A percentile compares a stretch with the other conserved stretches of the same genome.
Evolutionary conservation across 2,797 vertebrate genomes (phyloP).

Genomic region (Centroberyx gerrardi): DNA sequence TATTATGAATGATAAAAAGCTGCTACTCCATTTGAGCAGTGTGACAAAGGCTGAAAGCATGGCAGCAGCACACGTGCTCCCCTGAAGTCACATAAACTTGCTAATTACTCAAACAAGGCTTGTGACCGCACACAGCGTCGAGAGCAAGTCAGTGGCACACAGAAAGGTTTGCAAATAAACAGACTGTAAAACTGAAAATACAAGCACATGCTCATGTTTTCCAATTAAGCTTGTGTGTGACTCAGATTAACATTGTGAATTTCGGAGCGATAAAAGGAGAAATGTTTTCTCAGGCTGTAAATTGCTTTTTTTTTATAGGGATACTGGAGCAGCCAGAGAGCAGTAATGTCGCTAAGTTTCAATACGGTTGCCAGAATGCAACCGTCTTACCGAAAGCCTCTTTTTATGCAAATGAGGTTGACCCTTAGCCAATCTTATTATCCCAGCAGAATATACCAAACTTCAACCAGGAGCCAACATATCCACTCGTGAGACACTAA

Average conservation of each 20-base stretch:
- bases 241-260: constrained; percentile 63
- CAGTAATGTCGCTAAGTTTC: constrained; percentile 42
- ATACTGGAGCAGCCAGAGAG: constrained; percentile 23
- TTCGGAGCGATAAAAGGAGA: constrained; percentile 48
- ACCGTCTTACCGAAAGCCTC: constrained; percentile 26
- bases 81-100: constrained; percentile 60
- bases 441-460: constrained; percentile 43
- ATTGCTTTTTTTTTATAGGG: constrained; percentile 25
- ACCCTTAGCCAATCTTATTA: constrained; percentile 35
- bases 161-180: constrained; percentile 62
- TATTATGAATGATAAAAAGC: constrained; percentile 35
- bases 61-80: constrained; percentile 48
- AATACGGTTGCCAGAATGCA: constrained; percentile 37
- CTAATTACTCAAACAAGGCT: constrained; percentile 68
- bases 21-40: constrained; percentile 43
- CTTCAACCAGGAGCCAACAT: constrained; percentile 33
- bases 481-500: constrained; percentile 5
- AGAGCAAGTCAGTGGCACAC: constrained; percentile 38
- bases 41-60: constrained; percentile 43
- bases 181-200: constrained; percentile 57
- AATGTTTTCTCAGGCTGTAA: constrained; percentile 55
- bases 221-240: constrained; percentile 56
- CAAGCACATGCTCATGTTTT: constrained; percentile 60
- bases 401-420: constrained; percentile 49
- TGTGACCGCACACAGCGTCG: constrained; percentile 37